A percentile compares a stretch with the other conserved stretches of the same genome.
phyloP scores from a whole-genome alignment of 37 sponge, comb jelly and placozoan species.

The Ianthella basta region DNA sequence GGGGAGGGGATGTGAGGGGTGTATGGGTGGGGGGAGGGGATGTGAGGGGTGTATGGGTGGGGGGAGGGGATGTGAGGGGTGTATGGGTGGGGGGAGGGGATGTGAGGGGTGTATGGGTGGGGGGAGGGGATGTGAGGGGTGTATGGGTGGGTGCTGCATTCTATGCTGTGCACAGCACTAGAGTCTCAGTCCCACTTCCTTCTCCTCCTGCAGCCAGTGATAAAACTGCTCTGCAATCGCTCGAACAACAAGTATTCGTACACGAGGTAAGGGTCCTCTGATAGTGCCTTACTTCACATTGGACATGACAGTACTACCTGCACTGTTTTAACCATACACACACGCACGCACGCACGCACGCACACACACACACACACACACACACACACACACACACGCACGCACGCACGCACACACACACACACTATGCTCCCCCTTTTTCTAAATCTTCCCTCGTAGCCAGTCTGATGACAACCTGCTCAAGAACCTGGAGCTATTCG shows the following conservation, averaged over 20 bases:
- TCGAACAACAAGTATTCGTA: constrained; percentile 99
- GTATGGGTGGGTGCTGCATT: too few species aligned
- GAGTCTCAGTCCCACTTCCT: too few species aligned
- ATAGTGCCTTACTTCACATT: neutral
- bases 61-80: too few species aligned
- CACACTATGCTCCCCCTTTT: neutral
- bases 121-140: too few species aligned
- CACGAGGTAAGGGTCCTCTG: constrained; percentile 76
- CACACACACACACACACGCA: constrained; percentile 40
- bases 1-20: too few species aligned
- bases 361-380: constrained; percentile 4
- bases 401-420: neutral
- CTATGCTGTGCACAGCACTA: too few species aligned
- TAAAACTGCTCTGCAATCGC: constrained; percentile 94
- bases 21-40: too few species aligned
- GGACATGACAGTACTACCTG: neutral
- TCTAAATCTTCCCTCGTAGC: constrained; percentile 36
- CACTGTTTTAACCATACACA: constrained; percentile 6
- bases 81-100: too few species aligned
- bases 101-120: too few species aligned
- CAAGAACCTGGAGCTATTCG: constrained; percentile 97
- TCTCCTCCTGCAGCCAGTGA: constrained; percentile 91
- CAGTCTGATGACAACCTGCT: constrained; percentile 92
- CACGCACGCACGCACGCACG: constrained; percentile 28
- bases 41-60: too few species aligned